A percentile compares a stretch with the other conserved stretches of the same genome.
These are phyloP conservation scores for Melopsittacus undulatus DNA, from an alignment of 2,797 vertebrate genomes.

Conservation along the genomic window DNA sequence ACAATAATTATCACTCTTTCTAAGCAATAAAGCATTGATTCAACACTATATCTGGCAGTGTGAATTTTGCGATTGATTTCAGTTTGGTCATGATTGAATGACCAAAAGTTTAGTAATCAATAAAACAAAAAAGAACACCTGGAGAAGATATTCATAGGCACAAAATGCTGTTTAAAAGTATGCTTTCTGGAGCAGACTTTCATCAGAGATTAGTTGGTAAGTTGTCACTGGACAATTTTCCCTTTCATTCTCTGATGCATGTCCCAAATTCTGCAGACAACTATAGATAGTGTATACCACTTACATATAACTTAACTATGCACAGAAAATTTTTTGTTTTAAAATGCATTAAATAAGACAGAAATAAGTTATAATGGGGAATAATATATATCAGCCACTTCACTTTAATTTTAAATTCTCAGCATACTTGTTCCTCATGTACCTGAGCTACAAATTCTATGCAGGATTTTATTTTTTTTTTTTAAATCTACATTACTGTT, in stretches of 20 bases:
- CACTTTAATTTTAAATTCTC: neutral
- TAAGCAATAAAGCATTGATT: neutral
- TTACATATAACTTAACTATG: neutral
- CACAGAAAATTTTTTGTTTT: neutral
- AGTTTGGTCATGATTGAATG: neutral
- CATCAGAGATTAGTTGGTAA: neutral
- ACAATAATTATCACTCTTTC: neutral
- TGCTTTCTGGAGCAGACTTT: neutral
- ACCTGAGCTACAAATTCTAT: neutral
- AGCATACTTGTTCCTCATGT: neutral
- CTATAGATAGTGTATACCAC: neutral
- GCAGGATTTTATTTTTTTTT: neutral
- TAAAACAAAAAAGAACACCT: neutral
- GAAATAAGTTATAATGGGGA: neutral
- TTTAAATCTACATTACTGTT: neutral
- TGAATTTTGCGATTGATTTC: neutral
- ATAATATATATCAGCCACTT: neutral
- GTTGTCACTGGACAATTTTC: neutral
- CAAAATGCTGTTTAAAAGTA: neutral
- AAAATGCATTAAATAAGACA: neutral
- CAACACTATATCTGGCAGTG: neutral
- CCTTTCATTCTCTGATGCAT: neutral
- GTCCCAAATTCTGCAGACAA: neutral
- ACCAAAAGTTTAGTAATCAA: neutral
- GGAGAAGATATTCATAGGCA: neutral